phyloP scores from a whole-genome alignment of 2,888 invertebrate genomes.

The Stomorhina lunata region DNA sequence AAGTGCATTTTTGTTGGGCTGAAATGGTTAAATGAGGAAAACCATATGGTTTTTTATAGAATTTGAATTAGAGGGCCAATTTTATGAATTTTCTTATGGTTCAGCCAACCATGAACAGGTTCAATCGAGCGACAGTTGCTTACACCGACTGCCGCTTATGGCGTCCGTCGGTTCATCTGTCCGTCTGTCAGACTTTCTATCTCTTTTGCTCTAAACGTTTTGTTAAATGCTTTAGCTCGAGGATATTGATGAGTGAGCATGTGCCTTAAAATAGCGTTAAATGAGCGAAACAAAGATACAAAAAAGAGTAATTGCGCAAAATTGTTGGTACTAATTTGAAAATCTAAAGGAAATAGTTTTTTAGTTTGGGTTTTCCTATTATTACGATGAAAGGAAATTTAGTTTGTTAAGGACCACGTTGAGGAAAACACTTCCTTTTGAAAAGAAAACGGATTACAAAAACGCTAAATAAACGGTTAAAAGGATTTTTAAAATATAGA shows the following conservation, averaged over 20 bases:
- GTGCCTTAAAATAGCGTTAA: constrained; percentile 11
- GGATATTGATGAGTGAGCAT: constrained; percentile 46
- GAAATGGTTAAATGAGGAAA: too few species aligned
- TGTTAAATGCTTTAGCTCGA: too few species aligned
- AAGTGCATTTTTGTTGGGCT: not conserved
- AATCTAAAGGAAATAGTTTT: constrained; percentile 40
- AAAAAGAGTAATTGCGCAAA: constrained; percentile 56
- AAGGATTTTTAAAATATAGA: not conserved
- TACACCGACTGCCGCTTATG: not conserved
- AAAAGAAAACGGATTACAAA: constrained; percentile 1
- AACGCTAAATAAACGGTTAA: constrained; percentile 20
- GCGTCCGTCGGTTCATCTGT: too few species aligned
- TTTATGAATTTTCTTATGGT: not conserved
- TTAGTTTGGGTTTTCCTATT: constrained; percentile 20
- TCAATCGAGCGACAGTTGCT: not conserved
- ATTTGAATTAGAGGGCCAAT: constrained; percentile 35
- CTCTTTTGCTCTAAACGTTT: not conserved
- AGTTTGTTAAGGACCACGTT: constrained; percentile 45
- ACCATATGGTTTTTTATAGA: constrained; percentile 48
- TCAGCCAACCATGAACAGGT: constrained; percentile 44
- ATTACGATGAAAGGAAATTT: constrained; percentile 45
- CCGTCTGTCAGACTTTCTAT: not conserved
- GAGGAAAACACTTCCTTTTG: constrained; percentile 31
- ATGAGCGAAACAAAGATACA: not conserved
- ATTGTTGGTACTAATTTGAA: constrained; percentile 4